phyloP scores from a whole-genome alignment of 2,797 vertebrate species.

The Acanthornis magna region DNA sequence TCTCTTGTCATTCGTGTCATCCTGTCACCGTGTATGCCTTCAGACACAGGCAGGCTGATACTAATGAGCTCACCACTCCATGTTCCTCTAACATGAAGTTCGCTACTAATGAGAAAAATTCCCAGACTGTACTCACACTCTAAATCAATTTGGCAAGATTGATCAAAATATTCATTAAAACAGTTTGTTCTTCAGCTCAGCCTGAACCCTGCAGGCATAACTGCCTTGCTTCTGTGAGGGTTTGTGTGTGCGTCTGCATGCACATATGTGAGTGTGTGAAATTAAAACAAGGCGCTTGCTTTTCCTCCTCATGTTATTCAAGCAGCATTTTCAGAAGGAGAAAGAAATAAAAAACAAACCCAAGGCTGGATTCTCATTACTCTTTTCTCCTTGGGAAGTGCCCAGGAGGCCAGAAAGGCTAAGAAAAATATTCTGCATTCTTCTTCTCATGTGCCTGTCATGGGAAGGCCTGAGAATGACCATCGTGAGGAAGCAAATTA shows the following conservation, averaged over 20 bases:
- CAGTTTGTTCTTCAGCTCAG: slow-evolving; percentile 33
- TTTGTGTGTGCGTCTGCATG: background rate
- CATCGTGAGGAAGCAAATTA: background rate
- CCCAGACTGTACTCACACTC: background rate
- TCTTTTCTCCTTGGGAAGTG: background rate
- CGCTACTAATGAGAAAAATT: slow-evolving; percentile 58
- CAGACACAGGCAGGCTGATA: slow-evolving; percentile 22
- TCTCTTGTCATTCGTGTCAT: slow-evolving; percentile 28
- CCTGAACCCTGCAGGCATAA: background rate
- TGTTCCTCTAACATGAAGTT: slow-evolving; percentile 36
- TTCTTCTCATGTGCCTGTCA: background rate
- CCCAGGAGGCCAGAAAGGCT: background rate
- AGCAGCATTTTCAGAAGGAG: background rate
- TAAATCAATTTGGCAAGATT: slow-evolving; percentile 46
- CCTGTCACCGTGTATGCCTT: slow-evolving; percentile 11
- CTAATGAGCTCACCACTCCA: slow-evolving; percentile 36
- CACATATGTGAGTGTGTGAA: background rate
- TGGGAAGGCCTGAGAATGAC: background rate
- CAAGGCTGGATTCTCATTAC: background rate
- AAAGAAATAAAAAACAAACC: background rate
- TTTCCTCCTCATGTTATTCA: background rate
- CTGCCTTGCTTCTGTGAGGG: background rate
- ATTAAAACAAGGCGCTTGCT: background rate
- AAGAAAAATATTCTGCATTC: background rate
- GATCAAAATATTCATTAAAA: slow-evolving; percentile 60